phyloP scores from a whole-genome alignment of 2,113 vertebrate genomes.

The Tragulus kanchil region DNA sequence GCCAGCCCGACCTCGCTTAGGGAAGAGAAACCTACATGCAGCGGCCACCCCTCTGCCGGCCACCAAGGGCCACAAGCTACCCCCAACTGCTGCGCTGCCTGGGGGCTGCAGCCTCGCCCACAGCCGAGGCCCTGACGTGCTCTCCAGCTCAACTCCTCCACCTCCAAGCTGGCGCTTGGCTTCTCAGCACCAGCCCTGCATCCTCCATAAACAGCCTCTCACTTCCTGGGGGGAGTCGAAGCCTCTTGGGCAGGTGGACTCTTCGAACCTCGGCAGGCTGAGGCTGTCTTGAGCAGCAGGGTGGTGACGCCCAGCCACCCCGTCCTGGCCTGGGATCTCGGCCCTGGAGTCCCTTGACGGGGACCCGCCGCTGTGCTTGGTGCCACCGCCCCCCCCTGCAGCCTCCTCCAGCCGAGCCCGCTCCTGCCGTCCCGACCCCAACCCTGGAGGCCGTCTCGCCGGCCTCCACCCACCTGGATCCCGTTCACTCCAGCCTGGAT shows the following conservation, averaged over 20 bases:
- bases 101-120: not conserved
- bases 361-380: not conserved
- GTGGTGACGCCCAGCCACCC: not conserved
- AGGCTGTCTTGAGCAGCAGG: not conserved
- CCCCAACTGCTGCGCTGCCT: accelerated
- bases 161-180: too few species aligned
- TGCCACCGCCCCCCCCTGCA: accelerated
- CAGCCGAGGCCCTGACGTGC: not conserved
- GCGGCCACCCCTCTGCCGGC: not conserved
- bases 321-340: not conserved
- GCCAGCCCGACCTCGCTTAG: not conserved
- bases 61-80: not conserved
- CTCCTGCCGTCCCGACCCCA: not conserved
- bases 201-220: not conserved
- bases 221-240: not conserved
- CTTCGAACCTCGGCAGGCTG: too few species aligned
- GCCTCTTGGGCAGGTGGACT: not conserved
- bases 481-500: slow-evolving; percentile 94
- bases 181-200: not conserved
- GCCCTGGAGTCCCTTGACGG: not conserved
- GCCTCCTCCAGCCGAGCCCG: not conserved
- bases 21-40: not conserved
- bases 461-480: slow-evolving; percentile 89
- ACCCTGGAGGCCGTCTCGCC: accelerated
- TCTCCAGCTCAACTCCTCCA: not conserved